A percentile compares a stretch with the other conserved stretches of the same genome.
Conservation (phyloP, 2,113 vertebrate genomes). For the Gasterosteus aculeatus region DNA sequence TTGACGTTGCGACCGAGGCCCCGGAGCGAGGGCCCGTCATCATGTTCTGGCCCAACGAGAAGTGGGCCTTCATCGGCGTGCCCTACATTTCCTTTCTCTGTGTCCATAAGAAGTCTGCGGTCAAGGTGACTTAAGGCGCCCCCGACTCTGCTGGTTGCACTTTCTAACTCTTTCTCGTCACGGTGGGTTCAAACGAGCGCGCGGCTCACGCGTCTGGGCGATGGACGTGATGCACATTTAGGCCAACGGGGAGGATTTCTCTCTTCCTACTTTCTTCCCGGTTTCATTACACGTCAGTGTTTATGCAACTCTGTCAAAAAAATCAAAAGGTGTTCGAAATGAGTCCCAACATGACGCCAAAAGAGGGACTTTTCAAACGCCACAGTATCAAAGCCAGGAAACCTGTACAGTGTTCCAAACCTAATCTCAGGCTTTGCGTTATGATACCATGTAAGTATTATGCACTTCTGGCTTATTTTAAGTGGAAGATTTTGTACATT, state of each 20-base stretch:
- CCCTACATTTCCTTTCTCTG: conserved; percentile 94
- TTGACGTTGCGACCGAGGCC: conserved; percentile 92
- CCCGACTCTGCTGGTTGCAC: neutral
- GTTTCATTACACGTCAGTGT: conserved; percentile 17
- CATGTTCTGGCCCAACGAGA: conserved; percentile 98
- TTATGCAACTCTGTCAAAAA: conserved; percentile 52
- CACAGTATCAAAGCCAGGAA: conserved; percentile 47
- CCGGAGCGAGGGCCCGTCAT: conserved; percentile 96
- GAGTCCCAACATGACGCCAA: neutral
- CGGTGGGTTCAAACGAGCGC: neutral
- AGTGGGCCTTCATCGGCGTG: conserved; percentile 96
- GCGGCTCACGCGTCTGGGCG: neutral
- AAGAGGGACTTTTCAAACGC: conserved; percentile 7
- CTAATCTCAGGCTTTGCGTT: conserved; percentile 48
- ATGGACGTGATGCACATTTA: conserved; percentile 13
- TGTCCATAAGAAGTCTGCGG: conserved; percentile 86
- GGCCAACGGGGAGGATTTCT: conserved; percentile 7
- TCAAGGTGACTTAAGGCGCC: conserved; percentile 90
- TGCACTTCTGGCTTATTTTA: conserved; percentile 40
- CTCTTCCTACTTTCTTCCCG: neutral
- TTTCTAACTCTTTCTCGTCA: conserved; percentile 8
- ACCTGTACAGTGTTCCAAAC: conserved; percentile 44
- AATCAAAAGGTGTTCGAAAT: conserved; percentile 17
- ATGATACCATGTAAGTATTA: conserved; percentile 35
- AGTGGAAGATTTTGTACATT: conserved; percentile 39